Percentiles rank a stretch among this genome's conserved stretches.
Conservation (phyloP, 2,888 invertebrate genomes). For the Craniophora ligustri region DNA sequence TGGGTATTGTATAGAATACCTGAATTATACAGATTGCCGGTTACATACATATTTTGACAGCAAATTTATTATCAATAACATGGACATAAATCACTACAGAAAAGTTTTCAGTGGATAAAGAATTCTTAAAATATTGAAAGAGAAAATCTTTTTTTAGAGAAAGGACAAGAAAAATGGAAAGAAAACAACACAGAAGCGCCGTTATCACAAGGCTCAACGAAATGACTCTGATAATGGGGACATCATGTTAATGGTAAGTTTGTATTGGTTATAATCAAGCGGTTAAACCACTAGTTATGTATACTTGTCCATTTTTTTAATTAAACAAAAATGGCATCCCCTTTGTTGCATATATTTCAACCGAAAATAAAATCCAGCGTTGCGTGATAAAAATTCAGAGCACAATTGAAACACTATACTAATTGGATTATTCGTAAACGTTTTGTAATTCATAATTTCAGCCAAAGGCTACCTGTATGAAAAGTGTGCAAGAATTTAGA, state of each 20-base stretch:
- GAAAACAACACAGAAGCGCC: not conserved
- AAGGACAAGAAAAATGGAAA: not conserved
- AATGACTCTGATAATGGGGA: not conserved
- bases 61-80: no score
- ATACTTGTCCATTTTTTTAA: constrained; percentile 1
- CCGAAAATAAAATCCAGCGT: constrained; percentile 31
- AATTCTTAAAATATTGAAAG: no score
- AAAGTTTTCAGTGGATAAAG: no score
- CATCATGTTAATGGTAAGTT: constrained; percentile 1
- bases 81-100: no score
- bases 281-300: not conserved
- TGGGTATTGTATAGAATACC: no score
- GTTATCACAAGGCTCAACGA: not conserved
- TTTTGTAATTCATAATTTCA: not conserved
- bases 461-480: no score
- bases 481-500: no score
- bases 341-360: constrained; percentile 15
- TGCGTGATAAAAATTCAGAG: constrained; percentile 25
- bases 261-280: no score
- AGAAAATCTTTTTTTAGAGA: not conserved
- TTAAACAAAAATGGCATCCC: constrained; percentile 13
- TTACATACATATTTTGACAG: no score
- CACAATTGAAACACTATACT: constrained; percentile 32
- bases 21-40: no score
- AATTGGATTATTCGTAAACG: constrained; percentile 31